Evolutionary conservation across 2,888 invertebrate species (phyloP), one percentile per base, ranked within the genome.

Genomic region (Lucinisca nassula): DNA sequence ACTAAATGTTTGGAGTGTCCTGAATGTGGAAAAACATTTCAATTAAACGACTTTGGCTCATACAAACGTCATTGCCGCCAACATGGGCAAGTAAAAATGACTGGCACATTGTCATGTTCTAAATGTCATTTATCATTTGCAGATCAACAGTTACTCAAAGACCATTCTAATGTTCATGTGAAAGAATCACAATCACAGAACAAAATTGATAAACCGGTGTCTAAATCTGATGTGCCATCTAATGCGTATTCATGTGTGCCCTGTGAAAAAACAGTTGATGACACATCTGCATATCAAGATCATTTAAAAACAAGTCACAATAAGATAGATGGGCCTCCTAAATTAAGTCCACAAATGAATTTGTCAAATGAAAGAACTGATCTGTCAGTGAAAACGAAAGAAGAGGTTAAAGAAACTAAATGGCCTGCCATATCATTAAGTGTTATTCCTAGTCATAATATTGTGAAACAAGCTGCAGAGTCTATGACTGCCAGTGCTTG

Each of bases 1-100:
- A 88, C 90, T 4, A 94, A 94, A 73, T 94, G 78, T 80, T 84
- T 95, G 27, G 93, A 94, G 77, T 95, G 95, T 80, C 94, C 92
- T 8, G 93, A 94, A 79, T 95, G 95, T 90, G 92, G 92, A 10
- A 94, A 94, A 80, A 93, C 93, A 17, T 95, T 95, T 85, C 94
- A 94, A 83, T 87, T 95, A 61, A 95, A 95, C 81, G 95, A 95
- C 78, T 95, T 95, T 90, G 95, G 95, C n/a, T 93, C 94, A 8
- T 95, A 94, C 85, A 95, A 95, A 84, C 92, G 94, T 24, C 95
- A 95, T 77, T 94, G 94, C 77, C 89, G 94, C 8, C 94, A 94
- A 78, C 95, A 95, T 84, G 91, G 92, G 8, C 92, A 92, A 45
- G 82, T 90, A 14, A 82, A 90, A 70, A 77, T 88, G n/a, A 85